phyloP scores from a whole-genome alignment of 1,140 invertebrate genomes.

The Dendrolimus punctatus region DNA sequence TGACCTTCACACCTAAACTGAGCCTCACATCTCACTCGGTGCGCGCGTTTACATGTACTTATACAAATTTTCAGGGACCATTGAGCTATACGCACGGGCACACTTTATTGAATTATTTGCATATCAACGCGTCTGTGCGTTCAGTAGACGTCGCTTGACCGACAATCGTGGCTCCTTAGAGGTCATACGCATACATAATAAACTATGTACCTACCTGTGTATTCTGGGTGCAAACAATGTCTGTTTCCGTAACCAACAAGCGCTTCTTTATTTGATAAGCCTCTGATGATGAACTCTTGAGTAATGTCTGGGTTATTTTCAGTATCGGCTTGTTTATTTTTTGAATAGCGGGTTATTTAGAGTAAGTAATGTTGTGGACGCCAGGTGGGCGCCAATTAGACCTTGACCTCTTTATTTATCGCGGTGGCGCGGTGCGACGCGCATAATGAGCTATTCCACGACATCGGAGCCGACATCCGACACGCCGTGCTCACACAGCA shows the following conservation, averaged over 20 bases:
- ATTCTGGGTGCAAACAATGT: no score
- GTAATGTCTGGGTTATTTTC: no score
- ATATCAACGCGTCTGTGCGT: conserved; percentile 7
- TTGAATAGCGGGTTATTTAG: conserved; percentile 1
- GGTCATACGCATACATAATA: neutral
- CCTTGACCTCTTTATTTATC: conserved; percentile 56
- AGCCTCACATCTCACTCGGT: conserved; percentile 56
- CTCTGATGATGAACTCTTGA: no score
- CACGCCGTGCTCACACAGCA: conserved; percentile 12
- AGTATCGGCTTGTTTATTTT: no score
- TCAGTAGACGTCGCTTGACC: conserved; percentile 4
- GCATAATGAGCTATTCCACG: conserved; percentile 51
- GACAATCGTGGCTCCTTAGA: conserved; percentile 1
- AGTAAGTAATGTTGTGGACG: conserved; percentile 23
- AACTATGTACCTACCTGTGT: neutral
- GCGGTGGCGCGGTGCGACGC: conserved; percentile 18
- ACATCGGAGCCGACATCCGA: conserved; percentile 36
- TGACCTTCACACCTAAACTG: conserved; percentile 65
- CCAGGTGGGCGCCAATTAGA: conserved; percentile 47
- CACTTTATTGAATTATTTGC: conserved; percentile 12
- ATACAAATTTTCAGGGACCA: conserved; percentile 39
- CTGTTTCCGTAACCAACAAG: no score
- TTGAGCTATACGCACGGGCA: conserved; percentile 9
- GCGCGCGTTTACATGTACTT: conserved; percentile 35
- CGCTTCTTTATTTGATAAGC: no score